Evolutionary conservation across 2,888 invertebrate species (phyloP).

Genomic region (Ophioninae sp.): DNA sequence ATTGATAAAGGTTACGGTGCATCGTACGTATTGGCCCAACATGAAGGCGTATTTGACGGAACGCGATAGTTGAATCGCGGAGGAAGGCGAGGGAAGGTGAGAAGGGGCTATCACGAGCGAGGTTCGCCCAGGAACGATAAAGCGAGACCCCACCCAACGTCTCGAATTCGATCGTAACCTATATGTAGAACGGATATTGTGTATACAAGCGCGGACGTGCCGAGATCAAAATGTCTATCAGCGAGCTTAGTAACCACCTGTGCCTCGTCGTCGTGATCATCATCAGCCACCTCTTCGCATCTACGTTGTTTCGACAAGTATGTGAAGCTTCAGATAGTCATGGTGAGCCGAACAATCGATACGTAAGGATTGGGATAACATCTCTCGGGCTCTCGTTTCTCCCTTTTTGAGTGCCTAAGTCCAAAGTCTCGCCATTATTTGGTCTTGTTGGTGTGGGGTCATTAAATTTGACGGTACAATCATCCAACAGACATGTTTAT

Average conservation of each 20-base stretch:
- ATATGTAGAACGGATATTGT: constrained; percentile 66
- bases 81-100: constrained; percentile 26
- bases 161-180: constrained; percentile 52
- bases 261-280: constrained; percentile 56
- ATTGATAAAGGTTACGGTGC: background rate
- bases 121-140: constrained; percentile 62
- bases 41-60: background rate
- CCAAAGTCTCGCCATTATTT: background rate
- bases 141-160: constrained; percentile 53
- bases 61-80: background rate
- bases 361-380: background rate
- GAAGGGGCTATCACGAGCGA: constrained; percentile 30
- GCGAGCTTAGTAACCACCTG: constrained; percentile 66
- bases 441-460: background rate
- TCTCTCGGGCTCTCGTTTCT: background rate
- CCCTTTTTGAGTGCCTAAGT: background rate
- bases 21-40: background rate
- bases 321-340: constrained; percentile 47
- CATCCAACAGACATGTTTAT: background rate
- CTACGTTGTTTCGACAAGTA: constrained; percentile 49
- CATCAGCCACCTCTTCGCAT: constrained; percentile 60
- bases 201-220: constrained; percentile 64
- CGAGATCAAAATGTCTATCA: constrained; percentile 68
- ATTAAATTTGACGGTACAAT: background rate
- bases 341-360: constrained; percentile 59